These are phyloP conservation scores for Rhingia rostrata DNA, from an alignment of 2,888 invertebrate genomes.

Conservation along the genomic window DNA sequence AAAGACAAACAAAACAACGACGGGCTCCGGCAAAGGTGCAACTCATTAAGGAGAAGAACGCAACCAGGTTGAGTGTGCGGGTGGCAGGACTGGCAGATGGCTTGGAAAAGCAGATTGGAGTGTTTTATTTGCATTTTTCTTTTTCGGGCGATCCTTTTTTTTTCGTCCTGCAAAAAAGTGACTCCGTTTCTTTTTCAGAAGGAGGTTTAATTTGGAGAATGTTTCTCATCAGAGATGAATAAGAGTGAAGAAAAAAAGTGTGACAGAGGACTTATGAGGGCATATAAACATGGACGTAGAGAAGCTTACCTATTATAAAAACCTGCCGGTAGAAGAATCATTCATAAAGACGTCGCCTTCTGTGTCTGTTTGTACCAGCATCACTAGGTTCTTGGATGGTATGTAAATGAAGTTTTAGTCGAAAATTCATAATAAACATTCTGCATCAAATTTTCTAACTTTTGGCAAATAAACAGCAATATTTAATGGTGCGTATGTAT, in stretches of 20 bases:
- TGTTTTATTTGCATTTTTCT: slow-evolving; percentile 18
- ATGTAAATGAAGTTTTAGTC: slow-evolving; percentile 9
- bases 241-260: slow-evolving; percentile 24
- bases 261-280: slow-evolving; percentile 11
- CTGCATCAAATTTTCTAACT: slow-evolving; percentile 1
- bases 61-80: background rate
- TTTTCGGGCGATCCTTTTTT: slow-evolving; percentile 25
- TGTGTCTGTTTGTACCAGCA: slow-evolving; percentile 10
- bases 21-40: background rate
- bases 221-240: slow-evolving; percentile 34
- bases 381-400: slow-evolving; percentile 4
- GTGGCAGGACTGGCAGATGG: background rate
- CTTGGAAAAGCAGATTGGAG: slow-evolving; percentile 8
- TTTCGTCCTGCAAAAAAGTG: slow-evolving; percentile 2
- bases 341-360: slow-evolving; percentile 10
- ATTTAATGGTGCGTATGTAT: slow-evolving; percentile 17
- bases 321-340: background rate
- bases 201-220: slow-evolving; percentile 25
- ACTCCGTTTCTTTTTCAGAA: slow-evolving; percentile 1
- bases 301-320: slow-evolving; percentile 25
- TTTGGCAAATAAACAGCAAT: slow-evolving; percentile 21
- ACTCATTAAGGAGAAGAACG: slow-evolving; percentile 25
- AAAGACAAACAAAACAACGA: background rate
- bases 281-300: background rate
- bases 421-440: background rate